Conservation (phyloP, 2,113 vertebrate species). For the Larimichthys polyactis region DNA sequence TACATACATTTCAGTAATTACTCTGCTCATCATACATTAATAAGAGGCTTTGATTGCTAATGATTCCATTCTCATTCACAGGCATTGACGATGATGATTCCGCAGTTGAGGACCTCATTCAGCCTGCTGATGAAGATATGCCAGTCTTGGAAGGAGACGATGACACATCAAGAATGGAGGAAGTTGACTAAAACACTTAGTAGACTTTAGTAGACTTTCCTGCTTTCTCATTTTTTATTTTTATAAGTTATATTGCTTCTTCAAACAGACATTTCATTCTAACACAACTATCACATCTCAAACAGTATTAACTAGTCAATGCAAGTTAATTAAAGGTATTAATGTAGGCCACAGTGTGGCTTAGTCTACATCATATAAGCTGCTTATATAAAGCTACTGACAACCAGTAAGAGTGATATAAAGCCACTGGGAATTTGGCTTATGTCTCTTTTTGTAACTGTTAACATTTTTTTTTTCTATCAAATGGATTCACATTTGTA, state of each 20-base stretch:
- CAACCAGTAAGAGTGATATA: slow-evolving; percentile 52
- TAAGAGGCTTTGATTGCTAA: slow-evolving; percentile 40
- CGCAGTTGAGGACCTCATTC: slow-evolving; percentile 80
- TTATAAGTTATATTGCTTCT: slow-evolving; percentile 60
- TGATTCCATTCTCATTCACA: slow-evolving; percentile 70
- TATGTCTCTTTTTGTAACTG: slow-evolving; percentile 70
- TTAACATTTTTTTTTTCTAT: slow-evolving; percentile 71
- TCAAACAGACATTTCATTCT: slow-evolving; percentile 24
- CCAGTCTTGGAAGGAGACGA: slow-evolving; percentile 87
- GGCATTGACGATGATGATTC: slow-evolving; percentile 87
- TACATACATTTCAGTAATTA: slow-evolving; percentile 49
- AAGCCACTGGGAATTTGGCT: slow-evolving; percentile 39
- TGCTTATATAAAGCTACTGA: slow-evolving; percentile 45
- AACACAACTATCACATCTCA: slow-evolving; percentile 29
- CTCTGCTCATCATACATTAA: not conserved
- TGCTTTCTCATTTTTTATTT: slow-evolving; percentile 52
- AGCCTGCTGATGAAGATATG: slow-evolving; percentile 86
- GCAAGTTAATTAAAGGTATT: slow-evolving; percentile 9
- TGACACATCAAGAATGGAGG: slow-evolving; percentile 88
- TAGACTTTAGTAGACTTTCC: slow-evolving; percentile 3
- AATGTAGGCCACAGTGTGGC: slow-evolving; percentile 38
- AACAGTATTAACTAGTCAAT: slow-evolving; percentile 20
- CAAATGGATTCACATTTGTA: slow-evolving; percentile 73
- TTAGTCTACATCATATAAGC: slow-evolving; percentile 19
- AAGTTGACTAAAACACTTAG: slow-evolving; percentile 83